phyloP scores from a whole-genome alignment of 2,113 vertebrate species.

The Ammospiza caudacuta region DNA sequence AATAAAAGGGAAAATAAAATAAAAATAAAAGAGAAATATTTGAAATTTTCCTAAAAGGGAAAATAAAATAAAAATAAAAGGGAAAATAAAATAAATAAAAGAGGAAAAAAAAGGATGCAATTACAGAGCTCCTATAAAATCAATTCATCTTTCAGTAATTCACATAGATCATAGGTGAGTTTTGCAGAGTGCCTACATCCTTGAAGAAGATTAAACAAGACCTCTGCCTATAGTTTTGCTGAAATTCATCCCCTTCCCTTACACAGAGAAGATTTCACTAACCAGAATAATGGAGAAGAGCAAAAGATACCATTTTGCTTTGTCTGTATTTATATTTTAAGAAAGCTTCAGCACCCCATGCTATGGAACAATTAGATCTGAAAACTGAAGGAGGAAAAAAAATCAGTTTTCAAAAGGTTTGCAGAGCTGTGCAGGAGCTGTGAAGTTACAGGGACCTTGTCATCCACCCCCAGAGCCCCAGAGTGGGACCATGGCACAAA shows the following conservation, averaged over 20 bases:
- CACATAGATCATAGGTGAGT: not conserved
- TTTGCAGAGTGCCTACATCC: not conserved
- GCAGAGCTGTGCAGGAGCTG: not conserved
- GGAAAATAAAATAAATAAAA: too few relatives aligned
- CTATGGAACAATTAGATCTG: not conserved
- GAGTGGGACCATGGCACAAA: not conserved
- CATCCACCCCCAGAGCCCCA: not conserved
- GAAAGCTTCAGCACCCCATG: not conserved
- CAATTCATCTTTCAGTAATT: not conserved
- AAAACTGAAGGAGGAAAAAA: not conserved
- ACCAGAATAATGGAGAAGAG: not conserved
- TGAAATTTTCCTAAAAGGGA: not conserved
- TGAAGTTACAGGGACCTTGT: not conserved
- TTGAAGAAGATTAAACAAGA: conserved; percentile 1
- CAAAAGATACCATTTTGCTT: not conserved
- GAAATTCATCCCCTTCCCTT: not conserved
- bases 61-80: not conserved
- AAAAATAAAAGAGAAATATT: too few relatives aligned
- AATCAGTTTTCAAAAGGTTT: not conserved
- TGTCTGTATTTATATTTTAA: not conserved
- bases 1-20: too few relatives aligned
- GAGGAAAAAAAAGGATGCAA: too few relatives aligned
- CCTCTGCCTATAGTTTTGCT: not conserved
- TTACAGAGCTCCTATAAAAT: too few relatives aligned
- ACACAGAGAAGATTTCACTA: not conserved